Percentiles rank a stretch among this genome's conserved stretches.
These are phyloP conservation scores for Todiramphus chloris DNA, from an alignment of 2,113 vertebrate genomes.

Conservation along the genomic window DNA sequence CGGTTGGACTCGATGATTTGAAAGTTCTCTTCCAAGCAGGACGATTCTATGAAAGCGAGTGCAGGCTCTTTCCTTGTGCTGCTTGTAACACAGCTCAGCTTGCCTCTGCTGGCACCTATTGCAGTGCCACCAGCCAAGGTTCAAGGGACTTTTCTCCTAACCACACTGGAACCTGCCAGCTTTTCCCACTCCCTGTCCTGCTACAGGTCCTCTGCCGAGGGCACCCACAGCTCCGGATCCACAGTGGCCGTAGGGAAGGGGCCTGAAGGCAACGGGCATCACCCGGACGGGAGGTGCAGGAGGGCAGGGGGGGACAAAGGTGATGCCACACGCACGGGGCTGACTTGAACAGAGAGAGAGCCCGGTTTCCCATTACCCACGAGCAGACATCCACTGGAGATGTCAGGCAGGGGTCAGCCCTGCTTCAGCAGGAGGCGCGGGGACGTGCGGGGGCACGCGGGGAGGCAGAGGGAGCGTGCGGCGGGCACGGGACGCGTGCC, in stretches of 20 bases:
- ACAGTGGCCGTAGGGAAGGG: background rate
- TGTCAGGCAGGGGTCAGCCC: background rate
- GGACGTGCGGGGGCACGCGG: background rate
- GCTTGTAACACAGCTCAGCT: background rate
- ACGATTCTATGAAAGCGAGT: background rate
- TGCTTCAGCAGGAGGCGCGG: background rate
- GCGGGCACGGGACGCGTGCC: accelerated
- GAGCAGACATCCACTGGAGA: background rate
- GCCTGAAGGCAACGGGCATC: background rate
- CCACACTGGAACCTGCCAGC: background rate
- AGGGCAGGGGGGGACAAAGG: background rate
- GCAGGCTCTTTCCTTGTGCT: background rate
- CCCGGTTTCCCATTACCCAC: accelerated
- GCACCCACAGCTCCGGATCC: background rate
- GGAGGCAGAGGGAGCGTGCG: background rate
- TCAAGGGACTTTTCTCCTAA: background rate
- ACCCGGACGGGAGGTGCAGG: accelerated
- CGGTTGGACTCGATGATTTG: too few species aligned
- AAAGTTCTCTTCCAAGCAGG: too few species aligned
- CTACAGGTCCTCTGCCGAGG: background rate
- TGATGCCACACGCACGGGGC: background rate
- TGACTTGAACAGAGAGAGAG: background rate
- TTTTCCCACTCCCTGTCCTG: background rate
- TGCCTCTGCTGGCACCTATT: background rate
- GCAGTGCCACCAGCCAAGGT: background rate